Conservation (phyloP, 2,113 vertebrate species). For the zebrafish (Danio rerio) region DNA sequence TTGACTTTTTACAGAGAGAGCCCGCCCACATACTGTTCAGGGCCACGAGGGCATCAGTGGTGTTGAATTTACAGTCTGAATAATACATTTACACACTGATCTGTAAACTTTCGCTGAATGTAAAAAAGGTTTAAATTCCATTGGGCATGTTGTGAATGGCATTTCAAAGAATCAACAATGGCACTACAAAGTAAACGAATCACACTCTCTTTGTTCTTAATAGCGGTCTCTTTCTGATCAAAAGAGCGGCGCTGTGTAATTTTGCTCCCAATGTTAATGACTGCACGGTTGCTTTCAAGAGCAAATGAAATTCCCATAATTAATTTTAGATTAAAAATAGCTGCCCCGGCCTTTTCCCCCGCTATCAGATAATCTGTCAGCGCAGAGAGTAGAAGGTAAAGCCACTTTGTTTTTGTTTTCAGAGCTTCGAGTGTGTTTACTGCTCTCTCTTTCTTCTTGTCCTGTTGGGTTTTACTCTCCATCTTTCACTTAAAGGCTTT, state of each 20-base stretch:
- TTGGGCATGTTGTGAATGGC: neutral
- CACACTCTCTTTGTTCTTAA: conserved; percentile 48
- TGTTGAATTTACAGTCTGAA: neutral
- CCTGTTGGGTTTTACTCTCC: conserved; percentile 4
- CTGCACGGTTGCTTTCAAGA: conserved; percentile 46
- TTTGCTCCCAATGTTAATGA: conserved; percentile 52
- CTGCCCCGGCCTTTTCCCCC: neutral
- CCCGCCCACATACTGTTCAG: no score
- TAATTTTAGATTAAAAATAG: conserved; percentile 58
- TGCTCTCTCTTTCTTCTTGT: conserved; percentile 4
- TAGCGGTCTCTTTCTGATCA: conserved; percentile 51
- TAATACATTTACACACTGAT: neutral
- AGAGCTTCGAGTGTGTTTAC: neutral
- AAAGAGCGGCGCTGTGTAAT: conserved; percentile 39
- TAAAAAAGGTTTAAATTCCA: neutral
- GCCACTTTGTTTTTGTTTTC: neutral
- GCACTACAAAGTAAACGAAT: conserved; percentile 49
- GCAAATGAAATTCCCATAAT: conserved; percentile 52
- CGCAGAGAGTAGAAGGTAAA: neutral
- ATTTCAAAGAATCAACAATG: conserved; percentile 37
- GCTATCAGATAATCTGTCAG: conserved; percentile 41
- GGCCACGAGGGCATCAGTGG: neutral
- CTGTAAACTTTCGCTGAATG: neutral
- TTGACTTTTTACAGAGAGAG: no score
- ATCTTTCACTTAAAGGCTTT: conserved; percentile 24